phyloP scores from a whole-genome alignment of 1,140 invertebrate species.

The Leptopilina boulardi region DNA sequence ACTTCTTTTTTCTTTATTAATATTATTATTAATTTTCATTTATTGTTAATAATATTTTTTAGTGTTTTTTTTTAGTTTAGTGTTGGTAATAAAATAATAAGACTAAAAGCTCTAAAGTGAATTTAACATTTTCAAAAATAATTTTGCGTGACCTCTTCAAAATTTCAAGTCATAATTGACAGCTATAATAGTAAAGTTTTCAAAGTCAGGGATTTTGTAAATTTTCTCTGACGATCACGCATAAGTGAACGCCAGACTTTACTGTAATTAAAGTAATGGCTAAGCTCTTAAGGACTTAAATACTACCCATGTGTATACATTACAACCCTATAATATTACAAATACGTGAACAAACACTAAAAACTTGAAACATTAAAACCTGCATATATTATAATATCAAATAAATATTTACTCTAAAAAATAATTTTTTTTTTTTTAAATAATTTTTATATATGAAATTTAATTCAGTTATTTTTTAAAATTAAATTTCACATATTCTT shows the following conservation, averaged over 20 bases:
- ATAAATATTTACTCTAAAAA: too few species aligned
- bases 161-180: background rate
- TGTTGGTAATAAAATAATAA: too few species aligned
- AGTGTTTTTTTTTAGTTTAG: too few species aligned
- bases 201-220: conserved; percentile 7
- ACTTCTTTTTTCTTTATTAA: too few species aligned
- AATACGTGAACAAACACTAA: conserved; percentile 65
- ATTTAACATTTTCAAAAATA: background rate
- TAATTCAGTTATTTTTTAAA: too few species aligned
- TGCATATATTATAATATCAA: conserved; percentile 23
- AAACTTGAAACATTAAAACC: conserved; percentile 64
- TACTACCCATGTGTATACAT: conserved; percentile 55
- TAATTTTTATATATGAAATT: too few species aligned
- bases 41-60: too few species aligned
- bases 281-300: conserved; percentile 55
- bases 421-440: too few species aligned
- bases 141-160: background rate
- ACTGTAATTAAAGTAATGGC: conserved; percentile 71
- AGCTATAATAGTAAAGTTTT: background rate
- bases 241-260: conserved; percentile 56
- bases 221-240: background rate
- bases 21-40: too few species aligned
- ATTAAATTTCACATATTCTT: too few species aligned
- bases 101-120: too few species aligned
- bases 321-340: conserved; percentile 64